phyloP scores from a whole-genome alignment of 2,888 invertebrate genomes.

The Erebia ligea region DNA sequence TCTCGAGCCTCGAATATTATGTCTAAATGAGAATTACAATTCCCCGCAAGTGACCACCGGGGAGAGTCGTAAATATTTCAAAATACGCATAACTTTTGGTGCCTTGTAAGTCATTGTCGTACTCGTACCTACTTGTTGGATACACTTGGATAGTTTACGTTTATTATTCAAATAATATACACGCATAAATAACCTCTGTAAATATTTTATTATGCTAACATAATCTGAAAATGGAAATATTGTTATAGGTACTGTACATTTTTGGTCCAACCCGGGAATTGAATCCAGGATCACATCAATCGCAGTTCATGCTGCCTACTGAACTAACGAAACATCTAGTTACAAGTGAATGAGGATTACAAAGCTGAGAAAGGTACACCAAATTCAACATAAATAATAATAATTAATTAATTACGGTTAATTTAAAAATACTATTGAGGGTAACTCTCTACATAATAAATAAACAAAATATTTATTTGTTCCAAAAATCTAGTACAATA shows the following conservation, averaged over 20 bases:
- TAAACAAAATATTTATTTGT: too few relatives aligned
- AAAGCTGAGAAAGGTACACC: too few relatives aligned
- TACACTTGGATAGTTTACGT: slow-evolving; percentile 19
- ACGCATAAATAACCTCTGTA: slow-evolving; percentile 6
- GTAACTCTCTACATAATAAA: too few relatives aligned
- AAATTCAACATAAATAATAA: too few relatives aligned
- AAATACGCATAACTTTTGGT: slow-evolving; percentile 27
- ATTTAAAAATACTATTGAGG: too few relatives aligned
- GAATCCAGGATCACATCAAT: too few relatives aligned
- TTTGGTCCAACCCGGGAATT: too few relatives aligned
- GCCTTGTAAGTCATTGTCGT: slow-evolving; percentile 19
- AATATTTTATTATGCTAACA: background rate
- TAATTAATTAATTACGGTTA: too few relatives aligned
- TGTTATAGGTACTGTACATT: background rate
- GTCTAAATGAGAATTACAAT: slow-evolving; percentile 42
- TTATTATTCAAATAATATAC: slow-evolving; percentile 17
- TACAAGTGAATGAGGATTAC: too few relatives aligned
- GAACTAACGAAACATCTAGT: too few relatives aligned
- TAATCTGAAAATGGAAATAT: background rate
- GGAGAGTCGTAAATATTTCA: slow-evolving; percentile 30
- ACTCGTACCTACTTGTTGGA: slow-evolving; percentile 12
- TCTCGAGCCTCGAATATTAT: slow-evolving; percentile 33
- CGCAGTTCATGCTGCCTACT: too few relatives aligned
- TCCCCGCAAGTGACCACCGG: slow-evolving; percentile 35
- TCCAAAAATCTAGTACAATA: too few relatives aligned